Base-by-base conservation (phyloP, 2,797 vertebrate species). In the Loris lydekkerianus region DNA sequence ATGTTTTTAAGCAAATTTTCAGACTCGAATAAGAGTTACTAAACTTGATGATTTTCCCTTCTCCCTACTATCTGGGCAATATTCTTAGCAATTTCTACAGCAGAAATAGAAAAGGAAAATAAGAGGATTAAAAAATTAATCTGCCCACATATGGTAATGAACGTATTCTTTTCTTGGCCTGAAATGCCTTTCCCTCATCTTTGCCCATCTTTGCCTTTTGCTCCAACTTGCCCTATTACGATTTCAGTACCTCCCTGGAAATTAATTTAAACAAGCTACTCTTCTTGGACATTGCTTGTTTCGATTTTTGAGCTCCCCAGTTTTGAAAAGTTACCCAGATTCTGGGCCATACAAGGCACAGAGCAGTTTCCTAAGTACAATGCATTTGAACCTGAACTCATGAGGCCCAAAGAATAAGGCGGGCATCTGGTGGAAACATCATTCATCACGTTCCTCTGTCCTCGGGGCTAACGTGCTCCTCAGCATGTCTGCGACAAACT, bases 321-420 rank as follows among this genome's bases (percentile, higher is more conserved):
- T 9, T 85, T 78, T 95, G 43, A 86, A 80, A 7, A 77, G 23
- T 81, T 82, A n/a, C 67, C 34, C 56, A 88, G 58, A 53, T 82
- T 94, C 93, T 86, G 31, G 56, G 37, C n/a, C 56, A 80, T 34
- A 81, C 14, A n/a, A 92, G 86, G 34, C 73, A 81, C 34, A 95
- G 31, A 60, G 20, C 9, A 88, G 85, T 77, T 65, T 81, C 0
- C 0, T 69, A 69, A 77, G 56, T 10, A 49, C 4, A 86, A 65
- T 17, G 21, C 56, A 80, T 84, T 72, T 95, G 75, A 93, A 85
- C 7, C 43, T 81, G 46, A 93, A 81, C 27, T 76, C 78, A 49
- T 3, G 10, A 84, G 67, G 29, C 31, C 37, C 20, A 10, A 56
- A 81, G 23, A 90, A 78, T 80, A 34, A 88, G 37, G n/a, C 8